A percentile compares a stretch with the other conserved stretches of the same genome.
These are phyloP conservation scores for Drosophila ezoana DNA, from an alignment of 2,888 invertebrate species.

Conservation along the genomic window DNA sequence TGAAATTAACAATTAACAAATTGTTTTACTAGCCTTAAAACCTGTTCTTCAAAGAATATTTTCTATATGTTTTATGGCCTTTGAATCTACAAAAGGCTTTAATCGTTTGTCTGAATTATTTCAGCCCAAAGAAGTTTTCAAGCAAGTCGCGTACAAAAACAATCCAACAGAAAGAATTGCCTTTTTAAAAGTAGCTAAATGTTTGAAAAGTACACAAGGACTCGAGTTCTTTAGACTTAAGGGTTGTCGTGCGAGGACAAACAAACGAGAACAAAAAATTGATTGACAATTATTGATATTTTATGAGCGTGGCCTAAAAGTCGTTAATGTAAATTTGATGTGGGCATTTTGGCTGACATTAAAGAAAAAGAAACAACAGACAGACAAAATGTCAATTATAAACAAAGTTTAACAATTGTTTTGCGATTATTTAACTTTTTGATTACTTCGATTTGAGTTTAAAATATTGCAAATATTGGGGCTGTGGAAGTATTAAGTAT, in stretches of 20 bases:
- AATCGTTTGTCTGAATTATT: background rate
- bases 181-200: constrained; percentile 19
- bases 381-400: constrained; percentile 1
- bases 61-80: background rate
- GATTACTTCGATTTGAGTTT: constrained; percentile 11
- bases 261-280: constrained; percentile 30
- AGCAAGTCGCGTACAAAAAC: constrained; percentile 12
- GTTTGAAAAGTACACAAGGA: constrained; percentile 18
- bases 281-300: constrained; percentile 75
- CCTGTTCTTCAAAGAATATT: background rate
- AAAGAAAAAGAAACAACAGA: background rate
- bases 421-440: constrained; percentile 24
- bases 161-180: background rate
- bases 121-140: background rate
- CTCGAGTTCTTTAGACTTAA: background rate
- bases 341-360: constrained; percentile 21
- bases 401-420: constrained; percentile 20
- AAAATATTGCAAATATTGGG: background rate
- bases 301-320: constrained; percentile 45
- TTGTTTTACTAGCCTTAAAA: too few relatives aligned
- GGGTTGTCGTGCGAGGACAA: constrained; percentile 20
- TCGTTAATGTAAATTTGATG: constrained; percentile 53
- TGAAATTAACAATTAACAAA: too few relatives aligned
- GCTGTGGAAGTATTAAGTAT: background rate
- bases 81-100: background rate